Conservation (phyloP, 1,140 invertebrate species). For the Linepithema humile region DNA sequence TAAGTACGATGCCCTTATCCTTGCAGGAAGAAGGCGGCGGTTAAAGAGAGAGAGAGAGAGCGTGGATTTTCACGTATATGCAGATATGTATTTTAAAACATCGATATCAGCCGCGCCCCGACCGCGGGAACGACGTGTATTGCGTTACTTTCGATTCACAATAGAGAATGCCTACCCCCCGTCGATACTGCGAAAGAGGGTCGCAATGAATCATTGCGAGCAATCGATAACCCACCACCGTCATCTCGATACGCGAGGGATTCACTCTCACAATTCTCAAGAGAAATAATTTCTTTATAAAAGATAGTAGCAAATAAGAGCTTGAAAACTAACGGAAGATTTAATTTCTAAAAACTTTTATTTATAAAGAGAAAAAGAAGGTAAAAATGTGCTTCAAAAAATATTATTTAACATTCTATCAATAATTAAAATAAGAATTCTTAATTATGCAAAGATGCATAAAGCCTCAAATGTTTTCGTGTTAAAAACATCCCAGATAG, state of each 20-base stretch:
- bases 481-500: background rate
- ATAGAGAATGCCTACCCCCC: conserved; percentile 68
- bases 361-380: too few species aligned
- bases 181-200: conserved; percentile 71
- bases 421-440: background rate
- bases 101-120: conserved; percentile 79
- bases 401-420: background rate
- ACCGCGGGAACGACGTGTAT: conserved; percentile 76
- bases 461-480: background rate
- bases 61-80: conserved; percentile 72
- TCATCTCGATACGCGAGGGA: conserved; percentile 48
- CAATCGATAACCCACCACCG: conserved; percentile 73
- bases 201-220: conserved; percentile 77
- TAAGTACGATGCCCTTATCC: conserved; percentile 79
- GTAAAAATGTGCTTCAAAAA: background rate
- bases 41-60: conserved; percentile 45
- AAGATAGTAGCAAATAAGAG: background rate
- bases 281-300: background rate
- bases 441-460: background rate
- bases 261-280: background rate
- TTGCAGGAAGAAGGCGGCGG: conserved; percentile 36
- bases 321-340: background rate
- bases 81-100: conserved; percentile 82
- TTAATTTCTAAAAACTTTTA: background rate
- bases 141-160: conserved; percentile 81